Conservation (phyloP, 2,113 vertebrate species). For the Apteryx owenii region DNA sequence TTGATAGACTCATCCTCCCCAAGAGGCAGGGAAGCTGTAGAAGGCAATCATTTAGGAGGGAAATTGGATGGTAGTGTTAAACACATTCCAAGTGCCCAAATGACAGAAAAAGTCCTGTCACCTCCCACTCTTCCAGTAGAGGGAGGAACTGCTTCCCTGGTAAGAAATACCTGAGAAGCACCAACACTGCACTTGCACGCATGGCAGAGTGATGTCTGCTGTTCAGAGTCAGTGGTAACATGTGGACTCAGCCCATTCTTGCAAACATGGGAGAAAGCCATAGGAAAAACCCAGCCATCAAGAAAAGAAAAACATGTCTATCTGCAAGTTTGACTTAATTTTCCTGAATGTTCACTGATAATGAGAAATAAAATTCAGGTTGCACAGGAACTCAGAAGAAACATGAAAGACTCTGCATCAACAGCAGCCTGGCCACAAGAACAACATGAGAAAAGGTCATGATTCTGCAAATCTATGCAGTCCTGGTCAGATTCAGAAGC, state of each 20-base stretch:
- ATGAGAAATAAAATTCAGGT: neutral
- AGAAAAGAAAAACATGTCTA: neutral
- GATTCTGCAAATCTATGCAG: neutral
- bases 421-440: neutral
- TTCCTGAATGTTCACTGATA: neutral
- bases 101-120: neutral
- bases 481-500: neutral
- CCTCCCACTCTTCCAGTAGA: neutral
- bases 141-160: neutral
- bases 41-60: neutral
- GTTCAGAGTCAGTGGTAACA: neutral
- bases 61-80: neutral
- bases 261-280: neutral
- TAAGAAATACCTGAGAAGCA: neutral
- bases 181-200: rapidly evolving
- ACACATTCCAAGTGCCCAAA: neutral
- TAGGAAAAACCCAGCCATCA: neutral
- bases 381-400: neutral
- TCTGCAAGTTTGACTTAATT: neutral
- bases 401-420: neutral
- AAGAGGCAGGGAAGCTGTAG: neutral
- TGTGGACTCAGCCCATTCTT: neutral
- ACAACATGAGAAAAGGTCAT: neutral
- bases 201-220: neutral
- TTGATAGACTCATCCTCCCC: neutral